phyloP scores from a whole-genome alignment of 2,888 invertebrate species.

The Fissipunctia ypsillon region DNA sequence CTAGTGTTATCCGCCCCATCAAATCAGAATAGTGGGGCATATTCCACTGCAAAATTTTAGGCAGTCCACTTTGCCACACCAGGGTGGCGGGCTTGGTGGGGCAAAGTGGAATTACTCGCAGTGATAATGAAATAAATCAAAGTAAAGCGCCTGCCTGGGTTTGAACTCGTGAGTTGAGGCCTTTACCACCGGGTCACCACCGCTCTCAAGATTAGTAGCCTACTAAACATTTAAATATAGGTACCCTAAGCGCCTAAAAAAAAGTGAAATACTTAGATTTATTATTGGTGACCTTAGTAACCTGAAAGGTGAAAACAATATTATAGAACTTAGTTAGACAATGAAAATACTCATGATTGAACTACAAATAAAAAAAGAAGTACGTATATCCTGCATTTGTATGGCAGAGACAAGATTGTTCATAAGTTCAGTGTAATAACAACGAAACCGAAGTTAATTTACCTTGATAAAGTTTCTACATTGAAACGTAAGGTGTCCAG shows the following conservation, averaged over 20 bases:
- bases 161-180: no score
- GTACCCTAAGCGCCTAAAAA: no score
- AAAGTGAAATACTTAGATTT: neutral
- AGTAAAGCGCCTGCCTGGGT: no score
- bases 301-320: neutral
- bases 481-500: conserved; percentile 98
- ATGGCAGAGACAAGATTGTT: neutral
- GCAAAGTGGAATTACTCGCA: no score
- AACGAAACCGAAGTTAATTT: conserved; percentile 67
- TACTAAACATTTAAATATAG: neutral
- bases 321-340: neutral
- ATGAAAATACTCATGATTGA: neutral
- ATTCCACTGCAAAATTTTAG: no score
- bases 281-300: neutral
- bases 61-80: no score
- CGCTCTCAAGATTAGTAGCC: neutral
- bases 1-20: no score
- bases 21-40: no score
- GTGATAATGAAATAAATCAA: no score
- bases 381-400: neutral
- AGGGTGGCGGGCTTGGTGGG: no score
- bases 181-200: no score
- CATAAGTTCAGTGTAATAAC: neutral
- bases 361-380: neutral
- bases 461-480: conserved; percentile 98